Base-by-base conservation (phyloP, 2,888 invertebrate species). In the Tethea ocularis region DNA sequence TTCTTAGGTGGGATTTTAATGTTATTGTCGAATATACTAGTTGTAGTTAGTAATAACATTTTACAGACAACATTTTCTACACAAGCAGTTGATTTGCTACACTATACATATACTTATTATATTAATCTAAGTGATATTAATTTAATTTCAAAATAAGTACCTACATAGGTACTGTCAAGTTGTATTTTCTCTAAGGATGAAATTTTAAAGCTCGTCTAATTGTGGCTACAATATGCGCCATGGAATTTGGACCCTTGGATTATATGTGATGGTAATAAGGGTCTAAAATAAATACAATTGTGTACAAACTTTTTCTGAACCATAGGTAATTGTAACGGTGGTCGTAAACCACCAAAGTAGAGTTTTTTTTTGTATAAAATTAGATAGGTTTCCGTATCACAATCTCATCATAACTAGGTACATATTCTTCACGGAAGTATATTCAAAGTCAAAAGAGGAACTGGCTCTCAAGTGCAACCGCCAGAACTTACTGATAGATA, bases 11-110 rank as follows among this genome's bases (percentile, higher is more conserved):
- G 86, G 87, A 78, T 74, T 69, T 67, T 69, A 74, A 74, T 66
- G 74, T 83, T 86, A 85, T 82, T 84, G 83, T 85, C 83, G 68
- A 71, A 67, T 76, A 75, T 78, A 72, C 72, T 73, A 64, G 61
- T 65, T 70, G 51, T 56, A 63, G 58, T 61, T 57, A 61, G 52
- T 22, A 41, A 59, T 58, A 58, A 67, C 64, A 65, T 61, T 61
- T 72, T 73, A 65, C 69, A 69, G 64, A 64, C 71, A 71, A 60
- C 66, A n/a, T n/a, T n/a, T n/a, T 69, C 79, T 80, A 78, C 70
- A 68, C 61, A 80, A 79, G 78, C 78, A 58, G 71, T 57, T 64
- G 64, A 57, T 56, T 59, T 57, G 20, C 58, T 58, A 58, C 23
- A 23, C 20, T 53, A 53, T 29, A 52, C 11, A 33, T 33, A 33